Base-by-base conservation (phyloP, 1,140 invertebrate species). In the Diachasmimorpha longicaudata region DNA sequence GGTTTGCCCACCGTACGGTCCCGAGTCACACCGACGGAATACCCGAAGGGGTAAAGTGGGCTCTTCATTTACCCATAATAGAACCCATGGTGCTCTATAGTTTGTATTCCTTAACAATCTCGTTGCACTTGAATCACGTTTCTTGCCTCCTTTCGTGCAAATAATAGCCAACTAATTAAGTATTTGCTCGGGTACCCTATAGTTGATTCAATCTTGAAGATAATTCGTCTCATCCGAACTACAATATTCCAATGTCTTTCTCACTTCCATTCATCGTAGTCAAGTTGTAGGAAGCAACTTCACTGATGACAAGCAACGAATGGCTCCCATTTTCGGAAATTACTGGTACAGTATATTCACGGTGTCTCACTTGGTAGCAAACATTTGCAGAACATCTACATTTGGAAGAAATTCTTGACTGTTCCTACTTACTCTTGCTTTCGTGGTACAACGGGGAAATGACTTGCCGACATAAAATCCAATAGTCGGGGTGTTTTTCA, bases 151-250 rank as follows among this genome's bases (percentile, higher is more conserved):
- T 67, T 63, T 63, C 75, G 78, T 71, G 79, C 82, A 82, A 83
- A 84, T 83, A 85, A 83, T 82, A 81, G 81, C 78, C 78, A 80
- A 82, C 79, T 83, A 83, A 85, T 84, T 82, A 81, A 84, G 81
- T 84, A 84, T 85, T 85, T 85, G 81, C 81, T 82, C 77, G 77
- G 81, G 80, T 79, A 80, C 79, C 82, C 77, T n/a, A 82, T 80
- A 80, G 79, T 78, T 79, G 77, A 80, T 82, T 83, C 79, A 76
- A 84, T 84, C 79, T 83, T 81, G 79, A 78, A 78, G 80, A 81
- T 83, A 84, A 85, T 85, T 83, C 83, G 80, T 76, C 68, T 52
- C 76, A 71, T 69, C 72, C 58, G 3, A 63, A 25, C 58, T 63
- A 25, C 58, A 25, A 63, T 63, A 63, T 63, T 63, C 58, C 58